These are phyloP conservation scores for Planococcus citri DNA, from an alignment of 1,140 invertebrate genomes.

Conservation along the genomic window DNA sequence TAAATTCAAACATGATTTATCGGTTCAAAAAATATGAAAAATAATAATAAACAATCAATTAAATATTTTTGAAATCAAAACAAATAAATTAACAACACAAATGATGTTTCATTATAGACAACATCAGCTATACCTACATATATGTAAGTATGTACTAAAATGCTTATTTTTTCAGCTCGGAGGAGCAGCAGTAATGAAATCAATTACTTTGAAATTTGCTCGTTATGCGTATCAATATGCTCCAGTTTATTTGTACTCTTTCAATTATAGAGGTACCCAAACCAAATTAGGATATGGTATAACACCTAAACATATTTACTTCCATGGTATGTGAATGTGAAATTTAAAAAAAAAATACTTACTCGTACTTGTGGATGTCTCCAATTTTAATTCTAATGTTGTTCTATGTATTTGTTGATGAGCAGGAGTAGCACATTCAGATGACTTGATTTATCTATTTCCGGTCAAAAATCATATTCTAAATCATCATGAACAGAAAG, in stretches of 20 bases:
- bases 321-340: constrained; percentile 25
- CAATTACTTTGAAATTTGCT: constrained; percentile 27
- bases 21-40: too few species aligned
- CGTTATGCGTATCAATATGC: constrained; percentile 23
- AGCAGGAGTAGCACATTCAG: constrained; percentile 37
- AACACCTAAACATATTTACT: constrained; percentile 28
- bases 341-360: neutral
- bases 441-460: constrained; percentile 39
- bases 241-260: constrained; percentile 30
- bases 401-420: too few species aligned
- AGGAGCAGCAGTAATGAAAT: constrained; percentile 29
- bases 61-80: too few species aligned
- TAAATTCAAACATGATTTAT: too few species aligned
- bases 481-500: constrained; percentile 31
- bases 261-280: constrained; percentile 29
- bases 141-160: too few species aligned
- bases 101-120: too few species aligned
- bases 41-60: too few species aligned
- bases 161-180: constrained; percentile 28
- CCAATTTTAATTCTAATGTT: too few species aligned
- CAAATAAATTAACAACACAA: too few species aligned
- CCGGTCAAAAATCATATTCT: constrained; percentile 30
- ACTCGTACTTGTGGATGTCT: too few species aligned
- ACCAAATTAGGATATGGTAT: constrained; percentile 31
- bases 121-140: too few species aligned